phyloP scores from a whole-genome alignment of 1,140 invertebrate species.

The Olivierus martensii region DNA sequence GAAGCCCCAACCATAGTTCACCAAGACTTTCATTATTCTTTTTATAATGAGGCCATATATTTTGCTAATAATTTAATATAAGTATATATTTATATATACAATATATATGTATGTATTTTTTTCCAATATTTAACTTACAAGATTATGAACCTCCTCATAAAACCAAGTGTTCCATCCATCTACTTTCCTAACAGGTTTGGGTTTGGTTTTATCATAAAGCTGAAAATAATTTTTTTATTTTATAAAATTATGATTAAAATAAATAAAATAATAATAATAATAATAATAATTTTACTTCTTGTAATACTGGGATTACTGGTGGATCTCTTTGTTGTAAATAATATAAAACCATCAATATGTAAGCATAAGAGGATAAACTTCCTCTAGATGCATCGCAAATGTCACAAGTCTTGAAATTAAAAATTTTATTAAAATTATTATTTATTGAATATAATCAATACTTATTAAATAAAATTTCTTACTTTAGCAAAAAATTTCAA shows the following conservation, averaged over 20 bases:
- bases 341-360: constrained; percentile 44
- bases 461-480: neutral
- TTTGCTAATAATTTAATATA: constrained; percentile 30
- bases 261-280: no score
- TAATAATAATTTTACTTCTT: constrained; percentile 33
- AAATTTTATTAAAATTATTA: neutral
- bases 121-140: no score
- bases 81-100: no score
- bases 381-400: constrained; percentile 47
- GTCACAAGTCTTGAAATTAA: constrained; percentile 34
- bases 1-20: constrained; percentile 40
- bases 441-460: neutral
- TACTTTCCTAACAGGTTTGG: constrained; percentile 23
- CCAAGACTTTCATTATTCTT: constrained; percentile 37
- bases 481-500: constrained; percentile 45
- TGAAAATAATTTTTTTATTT: no score
- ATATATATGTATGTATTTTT: no score
- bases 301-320: constrained; percentile 45
- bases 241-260: no score
- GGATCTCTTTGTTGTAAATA: constrained; percentile 43
- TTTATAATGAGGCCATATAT: constrained; percentile 33
- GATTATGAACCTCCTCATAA: constrained; percentile 27
- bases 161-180: constrained; percentile 36
- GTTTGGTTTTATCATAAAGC: neutral
- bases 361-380: constrained; percentile 47